Evolutionary conservation across 2,888 invertebrate species (phyloP), one percentile per base, ranked within the genome.

Genomic region (Lagria hirta): DNA sequence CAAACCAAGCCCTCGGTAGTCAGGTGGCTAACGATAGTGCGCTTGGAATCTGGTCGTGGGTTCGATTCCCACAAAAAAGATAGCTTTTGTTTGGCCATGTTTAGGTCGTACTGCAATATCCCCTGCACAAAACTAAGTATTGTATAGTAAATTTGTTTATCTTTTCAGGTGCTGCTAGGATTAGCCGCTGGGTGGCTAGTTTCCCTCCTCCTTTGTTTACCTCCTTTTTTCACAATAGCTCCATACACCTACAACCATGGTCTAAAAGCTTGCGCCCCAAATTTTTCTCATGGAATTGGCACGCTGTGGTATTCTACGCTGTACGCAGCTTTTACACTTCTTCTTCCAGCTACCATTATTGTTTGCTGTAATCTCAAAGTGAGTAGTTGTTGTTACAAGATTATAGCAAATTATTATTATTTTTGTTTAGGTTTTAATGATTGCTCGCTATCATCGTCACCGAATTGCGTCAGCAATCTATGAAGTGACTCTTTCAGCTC

Each of bases 381-480:
- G 60, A 61, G 15, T 48, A 11, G 1, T 6, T 26, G n/a, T 20
- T 14, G 7, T 21, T 24, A 6, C 26, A 15, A 41, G 8, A 16
- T n/a, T 12, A 12, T 12, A 10, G 4, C 6, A 16, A 29, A 42
- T 26, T 11, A 16, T 8, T 4, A 8, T 16, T 28, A 24, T 10
- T 44, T 21, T 24, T 30, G 62, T 61, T n/a, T 59, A 74, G 74
- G 80, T 82, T 33, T 72, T 82, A 32, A 80, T 81, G 61, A 82
- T 82, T 42, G 82, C 82, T 4, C 73, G 82, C 1, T 86, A 88
- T 66, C 89, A 90, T 62, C 78, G 88, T 3, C 88, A 89, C 65
- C 78, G 88, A 44, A 90, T 90, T 55, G 88, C 88, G 15, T 86
- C 88, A 27, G 88, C 89, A 13, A 87, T 89, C 54, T 88, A 86